Evolutionary conservation across 2,888 invertebrate genomes (phyloP).

Genomic region (Morpho achilles): DNA sequence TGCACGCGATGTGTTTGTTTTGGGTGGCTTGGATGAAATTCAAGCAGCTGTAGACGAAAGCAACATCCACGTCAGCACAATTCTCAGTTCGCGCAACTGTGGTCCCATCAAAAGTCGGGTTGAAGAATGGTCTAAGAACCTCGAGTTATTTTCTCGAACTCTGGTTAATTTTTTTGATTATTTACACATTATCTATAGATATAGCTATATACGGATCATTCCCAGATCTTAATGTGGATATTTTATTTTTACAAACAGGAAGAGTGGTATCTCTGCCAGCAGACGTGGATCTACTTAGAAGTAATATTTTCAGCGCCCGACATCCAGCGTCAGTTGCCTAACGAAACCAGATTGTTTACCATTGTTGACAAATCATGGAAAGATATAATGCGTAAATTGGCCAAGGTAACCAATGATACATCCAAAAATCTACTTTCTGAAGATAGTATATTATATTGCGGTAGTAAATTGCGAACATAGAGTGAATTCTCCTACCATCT

Average conservation of each 20-base stretch:
- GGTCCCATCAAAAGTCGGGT: constrained; percentile 90
- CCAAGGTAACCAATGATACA: constrained; percentile 67
- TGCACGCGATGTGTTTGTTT: constrained; percentile 88
- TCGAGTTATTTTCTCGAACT: constrained; percentile 90
- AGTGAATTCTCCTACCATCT: no score
- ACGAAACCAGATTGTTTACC: constrained; percentile 92
- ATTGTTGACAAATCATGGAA: constrained; percentile 95
- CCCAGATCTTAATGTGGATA: not conserved
- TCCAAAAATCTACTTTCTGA: not conserved
- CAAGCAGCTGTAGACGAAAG: constrained; percentile 91
- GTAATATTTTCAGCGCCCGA: constrained; percentile 97
- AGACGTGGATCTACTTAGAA: constrained; percentile 96
- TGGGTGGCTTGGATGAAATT: constrained; percentile 92
- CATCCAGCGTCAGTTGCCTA: constrained; percentile 94
- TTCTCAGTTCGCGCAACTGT: constrained; percentile 91
- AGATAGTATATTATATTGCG: no score
- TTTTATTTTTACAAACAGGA: constrained; percentile 78
- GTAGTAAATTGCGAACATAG: no score
- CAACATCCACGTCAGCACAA: constrained; percentile 91
- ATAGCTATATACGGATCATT: not conserved
- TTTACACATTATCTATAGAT: not conserved
- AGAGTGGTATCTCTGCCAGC: constrained; percentile 93
- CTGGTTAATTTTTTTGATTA: constrained; percentile 75
- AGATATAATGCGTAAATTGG: constrained; percentile 89
- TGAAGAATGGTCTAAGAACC: constrained; percentile 88